Evolutionary conservation across 2,113 vertebrate species (phyloP), one percentile per base, ranked within the genome.

Genomic region (Colossoma macropomum): DNA sequence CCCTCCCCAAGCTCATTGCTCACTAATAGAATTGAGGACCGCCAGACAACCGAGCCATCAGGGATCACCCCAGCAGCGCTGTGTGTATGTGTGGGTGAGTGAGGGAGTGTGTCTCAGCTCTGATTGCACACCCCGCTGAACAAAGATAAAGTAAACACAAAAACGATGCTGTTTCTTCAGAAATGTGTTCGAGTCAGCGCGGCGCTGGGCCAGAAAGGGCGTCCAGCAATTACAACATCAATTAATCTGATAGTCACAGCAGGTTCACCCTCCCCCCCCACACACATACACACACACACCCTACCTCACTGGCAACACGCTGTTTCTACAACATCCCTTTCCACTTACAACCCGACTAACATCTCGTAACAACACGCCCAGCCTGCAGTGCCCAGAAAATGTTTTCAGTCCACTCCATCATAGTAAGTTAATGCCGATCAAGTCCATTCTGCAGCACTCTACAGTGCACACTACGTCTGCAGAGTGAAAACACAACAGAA

Each of bases 131-230:
- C 50, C 71, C 48, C 41, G 23, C 83, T 76, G 68, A 66, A 79
- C n/a, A 70, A 81, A n/a, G 71, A 84, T 48, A 85, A 85, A 16
- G 60, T 88, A 91, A 91, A 86, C 86, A 85, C 89, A 78, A 88
- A 89, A 93, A 81, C 90, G 62, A 80, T 79, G 85, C 71, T n/a
- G 27, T 76, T 75, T 84, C 85, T n/a, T 65, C 83, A 82, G 74
- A 80, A 85, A 86, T 50, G n/a, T 62, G 70, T 54, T 77, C 79
- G 0, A 89, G 86, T 89, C 89, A 90, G 87, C 88, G 86, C 82
- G 15, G 34, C 48, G 75, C 45, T 63, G 21, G 7, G 79, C 87
- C 87, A 85, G 70, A 85, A 83, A 71, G 59, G 84, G 87, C 74
- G 70, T 86, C 91, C 81, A 69, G 85, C 71, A 88, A 89, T 86